Conservation (phyloP, 2,797 vertebrate genomes). For the Pogoniulus pusillus region DNA sequence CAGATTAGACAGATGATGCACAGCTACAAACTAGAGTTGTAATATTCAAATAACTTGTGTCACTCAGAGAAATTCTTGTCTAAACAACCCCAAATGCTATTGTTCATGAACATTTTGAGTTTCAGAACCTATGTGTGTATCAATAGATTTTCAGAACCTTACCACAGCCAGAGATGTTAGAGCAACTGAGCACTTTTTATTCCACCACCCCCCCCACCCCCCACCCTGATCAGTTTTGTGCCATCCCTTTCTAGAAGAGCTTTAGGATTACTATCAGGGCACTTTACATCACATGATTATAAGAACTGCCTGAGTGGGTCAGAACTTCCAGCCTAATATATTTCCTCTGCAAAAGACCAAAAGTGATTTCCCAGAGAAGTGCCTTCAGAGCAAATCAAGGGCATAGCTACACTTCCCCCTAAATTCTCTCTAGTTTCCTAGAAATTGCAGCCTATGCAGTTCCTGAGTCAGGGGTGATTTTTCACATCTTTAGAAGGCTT, state of each 20-base stretch:
- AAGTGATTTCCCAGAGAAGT: background rate
- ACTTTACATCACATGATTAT: background rate
- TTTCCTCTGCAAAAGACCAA: background rate
- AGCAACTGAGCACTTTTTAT: background rate
- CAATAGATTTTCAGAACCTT: background rate
- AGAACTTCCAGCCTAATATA: background rate
- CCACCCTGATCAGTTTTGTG: background rate
- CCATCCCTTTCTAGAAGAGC: accelerated
- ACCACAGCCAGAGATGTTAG: background rate
- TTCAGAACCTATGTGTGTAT: background rate
- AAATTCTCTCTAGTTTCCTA: background rate
- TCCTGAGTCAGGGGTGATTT: background rate
- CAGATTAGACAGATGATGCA: background rate
- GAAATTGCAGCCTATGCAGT: background rate
- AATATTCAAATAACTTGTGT: slow-evolving; percentile 3
- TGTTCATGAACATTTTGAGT: background rate
- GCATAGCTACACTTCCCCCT: background rate
- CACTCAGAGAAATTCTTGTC: background rate
- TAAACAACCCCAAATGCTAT: slow-evolving; percentile 1
- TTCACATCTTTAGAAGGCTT: background rate
- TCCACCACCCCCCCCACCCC: too few species aligned
- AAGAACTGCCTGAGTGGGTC: background rate
- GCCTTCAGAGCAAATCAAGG: background rate
- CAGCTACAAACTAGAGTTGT: background rate
- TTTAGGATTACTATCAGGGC: background rate